Base-by-base conservation (phyloP, 1,140 invertebrate species). In the Drosophila ironensis region DNA sequence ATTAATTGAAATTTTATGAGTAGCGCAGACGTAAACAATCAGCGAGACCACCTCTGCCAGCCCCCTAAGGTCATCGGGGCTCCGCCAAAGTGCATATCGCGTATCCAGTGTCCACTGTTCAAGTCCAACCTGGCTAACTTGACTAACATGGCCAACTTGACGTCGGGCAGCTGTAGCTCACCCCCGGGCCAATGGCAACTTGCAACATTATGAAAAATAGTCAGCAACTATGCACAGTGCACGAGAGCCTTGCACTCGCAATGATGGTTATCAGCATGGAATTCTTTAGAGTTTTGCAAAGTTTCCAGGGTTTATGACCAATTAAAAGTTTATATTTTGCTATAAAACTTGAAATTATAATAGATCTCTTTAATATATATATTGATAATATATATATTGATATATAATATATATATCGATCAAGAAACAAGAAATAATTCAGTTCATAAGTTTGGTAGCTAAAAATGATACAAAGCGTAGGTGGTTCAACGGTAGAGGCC, bases 1-100 rank as follows among this genome's bases (percentile, higher is more conserved):
- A 86, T 86, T 86, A 87, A 86, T 86, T 86, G 81, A 87, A 86
- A 86, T 86, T 86, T 86, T 87, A 86, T 87, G 80, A 86, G 80
- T 86, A 87, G 80, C 81, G 81, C 70, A 86, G 80, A 86, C 80
- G 57, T 86, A 86, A 86, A 72, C 75, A 86, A 86, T 86, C 80
- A 86, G 80, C 80, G 61, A 72, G 80, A 87, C 81, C 80, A 86
- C 80, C 80, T 86, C 81, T 87, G 70, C 81, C 80, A 87, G 52
- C 81, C 78, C 76, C 80, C 81, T 87, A 72, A 80, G 80, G 80
- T 86, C 81, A 86, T 67, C 72, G 73, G 75, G 76, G 77, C 5
- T 37, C 12, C 11, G 11, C 42, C 33, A 42, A 67, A 66, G 42
- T 69, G 12, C 76, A 48, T 47, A 59, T 53, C 47, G 68, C 28